Percentiles rank a stretch among this genome's conserved stretches.
These are phyloP conservation scores for Brachyptera risi DNA, from an alignment of 2,888 invertebrate species.

Conservation along the genomic window DNA sequence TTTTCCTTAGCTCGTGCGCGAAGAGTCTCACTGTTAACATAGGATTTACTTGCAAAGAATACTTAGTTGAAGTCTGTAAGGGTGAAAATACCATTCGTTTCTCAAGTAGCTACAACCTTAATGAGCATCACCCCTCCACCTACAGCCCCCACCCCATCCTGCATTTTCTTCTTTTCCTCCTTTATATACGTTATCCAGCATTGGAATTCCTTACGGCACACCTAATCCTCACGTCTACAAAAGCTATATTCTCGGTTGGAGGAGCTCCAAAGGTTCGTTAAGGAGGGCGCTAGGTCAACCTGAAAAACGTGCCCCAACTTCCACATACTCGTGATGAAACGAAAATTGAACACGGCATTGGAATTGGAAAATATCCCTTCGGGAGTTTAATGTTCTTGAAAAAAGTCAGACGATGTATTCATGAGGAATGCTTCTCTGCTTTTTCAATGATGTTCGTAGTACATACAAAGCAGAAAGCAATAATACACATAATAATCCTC, in stretches of 20 bases:
- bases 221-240: conserved; percentile 28
- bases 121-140: conserved; percentile 20
- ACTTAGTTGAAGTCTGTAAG: conserved; percentile 27
- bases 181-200: conserved; percentile 7
- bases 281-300: conserved; percentile 29
- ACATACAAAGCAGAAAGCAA: too few species aligned
- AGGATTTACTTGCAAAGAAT: conserved; percentile 29
- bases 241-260: conserved; percentile 21
- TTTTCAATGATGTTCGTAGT: too few species aligned
- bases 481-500: too few species aligned
- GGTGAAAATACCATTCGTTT: conserved; percentile 28
- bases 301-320: conserved; percentile 28
- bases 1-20: conserved; percentile 24
- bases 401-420: conserved; percentile 8
- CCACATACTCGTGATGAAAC: conserved; percentile 14
- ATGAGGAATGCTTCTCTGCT: neutral
- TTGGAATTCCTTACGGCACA: conserved; percentile 29
- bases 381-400: too few species aligned
- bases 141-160: neutral
- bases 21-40: conserved; percentile 26
- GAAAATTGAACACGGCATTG: conserved; percentile 15
- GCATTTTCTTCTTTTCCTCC: neutral
- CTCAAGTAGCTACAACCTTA: conserved; percentile 26
- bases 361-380: conserved; percentile 15
- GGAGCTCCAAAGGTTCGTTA: conserved; percentile 29